Evolutionary conservation across 2,888 invertebrate genomes (phyloP), one percentile per base, ranked within the genome.

Genomic region (Hermaeophaga mercurialis): DNA sequence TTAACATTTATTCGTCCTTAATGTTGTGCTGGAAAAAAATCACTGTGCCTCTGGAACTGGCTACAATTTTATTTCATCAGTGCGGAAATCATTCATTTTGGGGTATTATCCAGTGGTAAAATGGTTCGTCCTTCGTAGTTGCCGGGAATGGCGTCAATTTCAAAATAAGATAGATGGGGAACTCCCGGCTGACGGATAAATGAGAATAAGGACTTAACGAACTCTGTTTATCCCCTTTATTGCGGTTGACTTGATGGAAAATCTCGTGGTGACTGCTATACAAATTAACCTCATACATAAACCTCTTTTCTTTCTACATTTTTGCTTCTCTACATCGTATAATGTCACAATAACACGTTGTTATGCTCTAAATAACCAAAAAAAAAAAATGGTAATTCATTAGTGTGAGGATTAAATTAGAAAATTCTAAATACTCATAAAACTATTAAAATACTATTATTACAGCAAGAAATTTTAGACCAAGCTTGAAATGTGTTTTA

Each of bases 91-190:
- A 49, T 49, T 17, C 39, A 49, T 49, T 39, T 39, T 19, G 28
- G 28, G 49, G 49, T 39, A 39, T 39, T 49, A 39, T 28, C 49
- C 39, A 7, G 49, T 39, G 39, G 11, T 39, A 39, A 49, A 49
- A 39, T 3, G 7, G 36, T 15, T 24, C 48, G 48, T 38, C 26
- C n/a, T 24, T n/a, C 48, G 12, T 38, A 48, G 39, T 28, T 26
- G 38, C 12, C 38, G 14, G 38, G 38, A 38, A 59, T 50, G 54
- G 47, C 58, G 50, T 62, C 61, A 62, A 52, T 56, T 58, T 49
- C 57, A 60, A 65, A 68, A 63, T 68, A 69, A 69, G 69, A 69
- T 69, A 56, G 65, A 69, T 69, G 66, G 53, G 52, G 52, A 18
- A 53, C 59, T 54, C 47, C 48, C 56, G 61, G 57, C 55, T 67